These are phyloP conservation scores for Agrochola macilenta DNA, from an alignment of 2,888 invertebrate species.

Conservation along the genomic window DNA sequence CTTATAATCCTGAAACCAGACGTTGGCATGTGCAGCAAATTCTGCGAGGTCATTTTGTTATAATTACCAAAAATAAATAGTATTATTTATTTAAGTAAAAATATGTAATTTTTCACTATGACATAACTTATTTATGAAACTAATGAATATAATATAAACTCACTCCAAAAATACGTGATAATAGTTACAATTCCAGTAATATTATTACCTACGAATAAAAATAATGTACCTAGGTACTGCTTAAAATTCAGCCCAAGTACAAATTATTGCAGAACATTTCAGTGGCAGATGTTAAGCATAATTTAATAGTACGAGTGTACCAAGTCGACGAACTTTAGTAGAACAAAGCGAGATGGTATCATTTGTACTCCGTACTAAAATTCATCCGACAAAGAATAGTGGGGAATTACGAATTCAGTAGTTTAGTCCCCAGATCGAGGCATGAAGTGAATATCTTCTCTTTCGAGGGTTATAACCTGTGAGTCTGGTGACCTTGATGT, in stretches of 20 bases:
- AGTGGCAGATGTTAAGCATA: slow-evolving; percentile 66
- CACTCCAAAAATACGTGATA: slow-evolving; percentile 37
- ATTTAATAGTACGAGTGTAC: slow-evolving; percentile 63
- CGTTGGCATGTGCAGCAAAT: background rate
- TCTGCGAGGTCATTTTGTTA: too few relatives aligned
- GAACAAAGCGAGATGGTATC: slow-evolving; percentile 60
- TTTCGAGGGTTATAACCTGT: slow-evolving; percentile 35
- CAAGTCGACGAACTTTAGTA: slow-evolving; percentile 60
- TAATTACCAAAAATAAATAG: background rate
- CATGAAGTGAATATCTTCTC: slow-evolving; percentile 45
- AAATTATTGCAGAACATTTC: slow-evolving; percentile 64
- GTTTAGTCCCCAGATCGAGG: slow-evolving; percentile 60
- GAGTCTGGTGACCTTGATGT: slow-evolving; percentile 46
- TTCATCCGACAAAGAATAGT: slow-evolving; percentile 65
- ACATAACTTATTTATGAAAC: slow-evolving; percentile 18
- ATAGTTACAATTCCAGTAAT: slow-evolving; percentile 43
- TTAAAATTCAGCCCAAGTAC: slow-evolving; percentile 61
- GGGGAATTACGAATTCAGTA: slow-evolving; percentile 69
- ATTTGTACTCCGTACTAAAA: slow-evolving; percentile 65
- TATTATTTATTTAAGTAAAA: background rate
- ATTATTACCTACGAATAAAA: slow-evolving; percentile 33
- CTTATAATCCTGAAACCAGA: slow-evolving; percentile 11
- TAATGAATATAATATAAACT: slow-evolving; percentile 19
- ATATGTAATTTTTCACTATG: background rate
- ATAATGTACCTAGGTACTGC: slow-evolving; percentile 33